These are phyloP conservation scores for Leptinotarsa texana DNA, from an alignment of 1,140 invertebrate genomes.

Conservation along the genomic window DNA sequence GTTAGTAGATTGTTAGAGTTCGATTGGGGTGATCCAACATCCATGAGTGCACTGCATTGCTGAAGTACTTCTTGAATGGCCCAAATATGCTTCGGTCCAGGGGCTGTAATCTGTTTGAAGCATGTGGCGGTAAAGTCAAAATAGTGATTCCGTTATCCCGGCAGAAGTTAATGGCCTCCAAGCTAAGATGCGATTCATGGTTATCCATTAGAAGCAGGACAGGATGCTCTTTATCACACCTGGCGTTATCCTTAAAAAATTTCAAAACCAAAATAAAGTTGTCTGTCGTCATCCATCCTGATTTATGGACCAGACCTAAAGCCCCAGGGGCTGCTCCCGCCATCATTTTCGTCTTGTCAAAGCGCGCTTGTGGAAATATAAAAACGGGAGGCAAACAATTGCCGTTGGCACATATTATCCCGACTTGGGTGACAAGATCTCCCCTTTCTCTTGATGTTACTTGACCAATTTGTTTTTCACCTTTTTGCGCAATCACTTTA, in stretches of 20 bases:
- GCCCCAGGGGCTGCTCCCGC: not conserved
- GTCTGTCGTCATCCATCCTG: not conserved
- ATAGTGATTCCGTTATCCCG: constrained; percentile 24
- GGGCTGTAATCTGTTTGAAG: constrained; percentile 29
- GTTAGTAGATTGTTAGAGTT: not conserved
- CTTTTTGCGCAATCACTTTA: not conserved
- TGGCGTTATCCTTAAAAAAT: not conserved
- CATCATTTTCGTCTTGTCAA: constrained; percentile 6
- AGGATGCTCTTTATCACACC: not conserved
- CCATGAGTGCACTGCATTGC: not conserved
- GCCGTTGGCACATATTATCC: constrained; percentile 8
- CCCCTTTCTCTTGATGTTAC: constrained; percentile 11
- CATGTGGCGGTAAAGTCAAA: constrained; percentile 27
- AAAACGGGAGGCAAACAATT: not conserved
- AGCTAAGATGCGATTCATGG: constrained; percentile 24
- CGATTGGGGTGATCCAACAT: not conserved
- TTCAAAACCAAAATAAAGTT: constrained; percentile 5
- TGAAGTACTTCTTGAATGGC: constrained; percentile 9
- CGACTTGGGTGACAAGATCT: constrained; percentile 12
- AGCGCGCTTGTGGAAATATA: not conserved
- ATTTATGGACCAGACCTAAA: not conserved
- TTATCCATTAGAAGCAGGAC: constrained; percentile 33
- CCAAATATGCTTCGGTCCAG: constrained; percentile 12
- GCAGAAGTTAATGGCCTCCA: constrained; percentile 18
- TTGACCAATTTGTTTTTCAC: not conserved